Percentiles rank a stretch among this genome's conserved stretches.
These are phyloP conservation scores for Myrmecophaga tridactyla DNA, from an alignment of 2,113 vertebrate genomes.

Conservation along the genomic window DNA sequence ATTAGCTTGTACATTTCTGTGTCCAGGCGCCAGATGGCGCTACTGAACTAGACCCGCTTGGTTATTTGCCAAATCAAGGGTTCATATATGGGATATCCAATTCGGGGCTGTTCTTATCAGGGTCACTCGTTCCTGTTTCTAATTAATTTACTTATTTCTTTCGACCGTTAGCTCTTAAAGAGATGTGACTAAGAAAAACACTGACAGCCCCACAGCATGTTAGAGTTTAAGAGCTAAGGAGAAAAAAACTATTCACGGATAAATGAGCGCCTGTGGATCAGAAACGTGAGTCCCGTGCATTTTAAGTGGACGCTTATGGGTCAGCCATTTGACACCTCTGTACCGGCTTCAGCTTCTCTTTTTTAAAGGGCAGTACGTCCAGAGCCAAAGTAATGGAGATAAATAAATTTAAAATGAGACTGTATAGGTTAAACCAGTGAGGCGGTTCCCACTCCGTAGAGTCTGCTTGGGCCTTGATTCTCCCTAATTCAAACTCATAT, in stretches of 20 bases:
- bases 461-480: not conserved
- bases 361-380: not conserved
- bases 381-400: not conserved
- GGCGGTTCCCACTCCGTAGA: not conserved
- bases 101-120: not conserved
- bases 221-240: not conserved
- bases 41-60: not conserved
- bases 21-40: not conserved
- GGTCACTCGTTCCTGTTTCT: not conserved
- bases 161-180: not conserved
- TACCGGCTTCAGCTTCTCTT: not conserved
- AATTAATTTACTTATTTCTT: conserved; percentile 6
- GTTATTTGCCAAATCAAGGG: not conserved
- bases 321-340: not conserved
- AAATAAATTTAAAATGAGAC: not conserved
- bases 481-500: not conserved
- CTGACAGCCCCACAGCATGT: not conserved
- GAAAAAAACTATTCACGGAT: not conserved
- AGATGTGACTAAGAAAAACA: conserved; percentile 1
- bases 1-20: not conserved
- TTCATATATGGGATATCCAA: not conserved
- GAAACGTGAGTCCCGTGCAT: not conserved
- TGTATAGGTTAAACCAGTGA: not conserved
- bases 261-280: not conserved
- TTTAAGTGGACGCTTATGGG: not conserved